Conservation (phyloP, 2,113 vertebrate genomes). For the Morone chrysops region DNA sequence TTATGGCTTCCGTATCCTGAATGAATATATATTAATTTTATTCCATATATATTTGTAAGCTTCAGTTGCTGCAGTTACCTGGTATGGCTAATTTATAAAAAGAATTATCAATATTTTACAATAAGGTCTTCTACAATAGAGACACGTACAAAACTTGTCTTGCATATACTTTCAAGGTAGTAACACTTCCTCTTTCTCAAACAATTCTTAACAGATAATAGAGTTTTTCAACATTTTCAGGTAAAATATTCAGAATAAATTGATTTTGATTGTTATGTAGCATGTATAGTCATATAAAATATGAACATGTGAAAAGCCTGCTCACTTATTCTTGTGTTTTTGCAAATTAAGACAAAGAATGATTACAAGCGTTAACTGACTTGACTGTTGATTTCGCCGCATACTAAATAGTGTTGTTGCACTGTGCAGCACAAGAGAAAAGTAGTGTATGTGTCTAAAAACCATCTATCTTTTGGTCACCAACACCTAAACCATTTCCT, state of each 20-base stretch:
- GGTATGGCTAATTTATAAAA: background rate
- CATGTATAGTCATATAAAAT: too few relatives aligned
- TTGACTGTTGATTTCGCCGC: background rate
- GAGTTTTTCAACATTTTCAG: background rate
- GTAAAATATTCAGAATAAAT: background rate
- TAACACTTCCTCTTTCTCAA: slow-evolving; percentile 56
- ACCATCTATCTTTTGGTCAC: background rate
- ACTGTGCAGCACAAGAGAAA: background rate
- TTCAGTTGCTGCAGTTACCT: background rate
- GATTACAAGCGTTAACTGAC: background rate
- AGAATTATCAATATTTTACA: background rate
- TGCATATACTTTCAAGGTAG: background rate
- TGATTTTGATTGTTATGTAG: background rate
- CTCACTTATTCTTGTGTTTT: background rate
- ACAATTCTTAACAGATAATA: background rate
- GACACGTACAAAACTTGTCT: background rate
- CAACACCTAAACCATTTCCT: slow-evolving; percentile 14
- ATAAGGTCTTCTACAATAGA: background rate
- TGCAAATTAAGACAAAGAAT: background rate
- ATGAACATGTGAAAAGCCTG: background rate
- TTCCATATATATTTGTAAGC: background rate
- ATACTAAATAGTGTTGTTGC: background rate
- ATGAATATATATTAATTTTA: background rate
- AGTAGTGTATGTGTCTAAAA: background rate
- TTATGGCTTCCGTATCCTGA: fast-evolving